Percentiles rank a stretch among this genome's conserved stretches.
These are phyloP conservation scores for Tachina lurida DNA, from an alignment of 2,888 invertebrate species.

Conservation along the genomic window DNA sequence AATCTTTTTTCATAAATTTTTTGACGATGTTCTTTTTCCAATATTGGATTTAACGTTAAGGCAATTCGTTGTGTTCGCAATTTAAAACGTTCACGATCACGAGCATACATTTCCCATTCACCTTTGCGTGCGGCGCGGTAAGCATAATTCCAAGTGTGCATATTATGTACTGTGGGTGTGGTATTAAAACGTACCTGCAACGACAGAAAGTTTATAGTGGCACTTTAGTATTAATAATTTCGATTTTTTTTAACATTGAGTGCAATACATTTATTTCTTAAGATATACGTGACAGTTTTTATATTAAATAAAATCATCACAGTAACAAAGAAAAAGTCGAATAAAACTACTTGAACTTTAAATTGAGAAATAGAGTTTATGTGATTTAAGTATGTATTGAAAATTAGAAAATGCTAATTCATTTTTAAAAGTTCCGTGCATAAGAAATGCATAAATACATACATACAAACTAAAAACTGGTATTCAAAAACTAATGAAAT, in stretches of 20 bases:
- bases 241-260: no score
- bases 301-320: background rate
- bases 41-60: constrained; percentile 76
- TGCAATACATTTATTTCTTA: no score
- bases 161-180: constrained; percentile 85
- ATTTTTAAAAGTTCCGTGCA: no score
- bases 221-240: background rate
- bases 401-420: no score
- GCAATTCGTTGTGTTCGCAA: constrained; percentile 77
- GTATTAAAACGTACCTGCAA: constrained; percentile 85
- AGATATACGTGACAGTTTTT: no score
- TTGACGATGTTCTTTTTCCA: constrained; percentile 79
- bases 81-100: constrained; percentile 83
- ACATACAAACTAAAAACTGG: no score
- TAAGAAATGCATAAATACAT: no score
- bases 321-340: no score
- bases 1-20: constrained; percentile 79
- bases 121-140: constrained; percentile 85
- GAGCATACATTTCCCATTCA: constrained; percentile 85
- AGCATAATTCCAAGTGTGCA: constrained; percentile 86
- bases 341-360: no score
- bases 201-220: background rate
- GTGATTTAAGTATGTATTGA: no score
- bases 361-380: no score
- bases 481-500: no score